Conservation (phyloP, 2,113 vertebrate genomes). For the Gorsachius goisagi region DNA sequence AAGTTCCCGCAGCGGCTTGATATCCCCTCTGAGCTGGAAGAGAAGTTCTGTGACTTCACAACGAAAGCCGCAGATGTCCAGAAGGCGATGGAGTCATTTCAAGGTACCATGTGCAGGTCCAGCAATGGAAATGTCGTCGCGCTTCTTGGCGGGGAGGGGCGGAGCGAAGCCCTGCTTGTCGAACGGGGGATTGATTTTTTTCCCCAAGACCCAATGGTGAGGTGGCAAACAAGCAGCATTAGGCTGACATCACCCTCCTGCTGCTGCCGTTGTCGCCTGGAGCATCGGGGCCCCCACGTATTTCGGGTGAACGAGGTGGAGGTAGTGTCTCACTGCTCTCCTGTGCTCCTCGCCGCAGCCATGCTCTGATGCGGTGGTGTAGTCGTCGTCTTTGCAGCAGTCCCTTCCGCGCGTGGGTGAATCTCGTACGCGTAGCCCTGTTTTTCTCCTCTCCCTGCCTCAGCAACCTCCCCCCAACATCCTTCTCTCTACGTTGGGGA, state of each 20-base stretch:
- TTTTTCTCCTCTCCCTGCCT: background rate
- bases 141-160: background rate
- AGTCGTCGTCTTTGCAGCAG: background rate
- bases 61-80: background rate
- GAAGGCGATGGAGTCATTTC: too few species aligned
- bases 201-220: background rate
- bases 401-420: background rate
- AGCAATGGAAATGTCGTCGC: background rate
- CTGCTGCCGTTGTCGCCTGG: background rate
- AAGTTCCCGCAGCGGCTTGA: accelerated
- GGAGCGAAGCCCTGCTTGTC: background rate
- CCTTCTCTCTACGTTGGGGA: too few species aligned
- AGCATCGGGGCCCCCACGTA: too few species aligned
- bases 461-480: too few species aligned
- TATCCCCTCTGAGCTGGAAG: background rate
- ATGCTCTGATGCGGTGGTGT: background rate
- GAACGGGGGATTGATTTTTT: background rate
- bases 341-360: background rate
- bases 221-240: background rate
- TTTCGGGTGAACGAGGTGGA: too few species aligned
- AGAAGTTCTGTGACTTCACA: background rate
- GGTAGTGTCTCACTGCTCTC: background rate
- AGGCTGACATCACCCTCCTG: background rate
- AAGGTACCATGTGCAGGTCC: background rate
- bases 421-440: background rate